Evolutionary conservation across 1,140 invertebrate species (phyloP).

Genomic region (Scaptomyza graminum): DNA sequence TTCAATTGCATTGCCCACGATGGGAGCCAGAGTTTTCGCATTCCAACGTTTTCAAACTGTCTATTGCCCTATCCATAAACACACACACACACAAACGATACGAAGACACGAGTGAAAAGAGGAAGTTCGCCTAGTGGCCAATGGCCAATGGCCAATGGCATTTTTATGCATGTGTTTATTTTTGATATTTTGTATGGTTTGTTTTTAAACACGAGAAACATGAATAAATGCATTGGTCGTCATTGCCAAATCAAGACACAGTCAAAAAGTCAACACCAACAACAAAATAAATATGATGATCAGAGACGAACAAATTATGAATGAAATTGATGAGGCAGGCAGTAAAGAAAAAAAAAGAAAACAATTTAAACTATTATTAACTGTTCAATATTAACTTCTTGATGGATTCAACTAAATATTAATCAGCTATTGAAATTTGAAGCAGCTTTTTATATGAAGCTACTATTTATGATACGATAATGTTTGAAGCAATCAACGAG

Average conservation of each 20-base stretch:
- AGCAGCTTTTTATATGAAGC: too few species aligned
- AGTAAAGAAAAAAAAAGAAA: too few species aligned
- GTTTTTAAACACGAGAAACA: slow-evolving; percentile 24
- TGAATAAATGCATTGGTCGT: slow-evolving; percentile 46
- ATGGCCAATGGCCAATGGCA: slow-evolving; percentile 49
- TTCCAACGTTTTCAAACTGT: slow-evolving; percentile 27
- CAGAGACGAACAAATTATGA: not conserved
- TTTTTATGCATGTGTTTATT: slow-evolving; percentile 52
- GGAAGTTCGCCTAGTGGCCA: slow-evolving; percentile 41
- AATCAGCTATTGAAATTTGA: too few species aligned
- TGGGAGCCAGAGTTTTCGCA: slow-evolving; percentile 9
- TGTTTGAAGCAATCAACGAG: too few species aligned
- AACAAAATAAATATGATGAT: slow-evolving; percentile 17
- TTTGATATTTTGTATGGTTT: slow-evolving; percentile 2
- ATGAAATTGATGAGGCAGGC: not conserved
- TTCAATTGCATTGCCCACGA: slow-evolving; percentile 37
- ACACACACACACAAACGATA: slow-evolving; percentile 1
- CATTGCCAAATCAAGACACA: slow-evolving; percentile 51
- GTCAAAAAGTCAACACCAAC: slow-evolving; percentile 34
- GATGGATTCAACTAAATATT: too few species aligned
- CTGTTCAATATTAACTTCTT: too few species aligned
- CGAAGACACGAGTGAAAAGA: slow-evolving; percentile 25
- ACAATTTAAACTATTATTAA: too few species aligned
- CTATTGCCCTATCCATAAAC: slow-evolving; percentile 23
- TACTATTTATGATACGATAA: too few species aligned